Evolutionary conservation across 2,797 vertebrate genomes (phyloP), one percentile per base, ranked within the genome.

Genomic region (Phrynocephalus forsythii): DNA sequence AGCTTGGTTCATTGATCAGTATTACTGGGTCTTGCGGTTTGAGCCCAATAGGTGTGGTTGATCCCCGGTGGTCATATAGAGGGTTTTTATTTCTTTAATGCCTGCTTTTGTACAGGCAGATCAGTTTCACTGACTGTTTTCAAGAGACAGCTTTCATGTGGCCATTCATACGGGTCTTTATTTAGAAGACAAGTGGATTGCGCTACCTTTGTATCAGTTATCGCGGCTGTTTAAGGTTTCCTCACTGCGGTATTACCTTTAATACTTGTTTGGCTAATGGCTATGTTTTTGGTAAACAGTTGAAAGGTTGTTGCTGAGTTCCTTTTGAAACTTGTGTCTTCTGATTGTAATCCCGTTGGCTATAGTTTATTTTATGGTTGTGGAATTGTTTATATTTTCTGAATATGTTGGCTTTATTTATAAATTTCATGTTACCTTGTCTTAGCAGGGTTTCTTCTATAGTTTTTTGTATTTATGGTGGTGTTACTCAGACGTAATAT

Each of bases 271-370:
- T 0, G 0, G n/a, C n/a, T n/a, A n/a, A n/a, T n/a, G n/a, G n/a
- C n/a, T n/a, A n/a, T n/a, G n/a, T n/a, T n/a, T n/a, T 96, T 96
- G 94, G 95, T 96, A 96, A 97, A 97, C 96, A 97, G 96, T 95
- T 94, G 91, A 94, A 82, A 90, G 85, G 78, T 0, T 6, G 83
- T 96, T 97, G 97, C 96, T 94, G 91, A 96, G 95, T 96, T 97
- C 95, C 95, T 97, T 97, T 84, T 90, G 1, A 75, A 80, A 18
- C 91, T 92, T 96, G 30, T 1, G 33, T 72, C 44, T 72, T 56
- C 92, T 2, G 0, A 1, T 0, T 1, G 60, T 13, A 11, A 66
- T 5, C 84, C 84, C 26, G 5, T 0, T 87, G 0, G 0, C 91
- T 90, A 92, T 75, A 82, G n/a, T 26, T 1, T 1, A 3, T 66